Evolutionary conservation across 37 sponge, comb jelly and placozoan genomes (phyloP), one percentile per base, ranked within the genome.

Genomic region (Bolinopsis microptera): DNA sequence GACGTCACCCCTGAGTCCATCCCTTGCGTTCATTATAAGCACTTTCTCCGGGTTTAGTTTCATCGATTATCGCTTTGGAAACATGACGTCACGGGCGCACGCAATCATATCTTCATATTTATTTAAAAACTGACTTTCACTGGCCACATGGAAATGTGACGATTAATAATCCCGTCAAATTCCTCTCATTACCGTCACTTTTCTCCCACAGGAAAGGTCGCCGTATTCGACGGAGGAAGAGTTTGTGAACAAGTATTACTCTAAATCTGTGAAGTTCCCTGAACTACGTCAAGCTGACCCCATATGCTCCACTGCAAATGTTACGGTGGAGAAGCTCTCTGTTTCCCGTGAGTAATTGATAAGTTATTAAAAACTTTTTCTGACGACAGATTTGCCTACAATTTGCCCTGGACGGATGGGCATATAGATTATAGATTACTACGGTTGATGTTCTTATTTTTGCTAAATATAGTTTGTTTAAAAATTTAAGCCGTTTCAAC

Each of bases 241-340:
- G 26, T 39, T 41, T 40, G 41, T 86, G 0, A 41, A 26, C 30
- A 40, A 38, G 38, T 86, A 39, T 48, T 41, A 86, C 90, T 3
- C 90, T 9, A 86, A 86, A 40, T n/a, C 90, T 2, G 61, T 41
- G 30, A 86, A 41, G 61, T 41, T 86, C 22, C 90, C 90, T 8
- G 61, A 86, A 30, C n/a, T 86, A 34, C 8, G 35, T 22, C 41
- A 86, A 35, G 80, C 80, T 16, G 80, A 77, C 9, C 80, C 80
- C 21, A 77, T 77, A 27, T 35, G 80, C 18, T 77, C 80, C 2
- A 77, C 80, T 18, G 80, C 80, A 0, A 86, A 86, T 23, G 90
- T 86, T 24, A 86, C 90, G 30, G 90, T 86, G 0, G 90, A 86
- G 30, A 86, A 86, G 31, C 90, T 86, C n/a, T 86, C 90, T 39